Conservation (phyloP, 2,113 vertebrate species). For the Charadrius vociferus region DNA sequence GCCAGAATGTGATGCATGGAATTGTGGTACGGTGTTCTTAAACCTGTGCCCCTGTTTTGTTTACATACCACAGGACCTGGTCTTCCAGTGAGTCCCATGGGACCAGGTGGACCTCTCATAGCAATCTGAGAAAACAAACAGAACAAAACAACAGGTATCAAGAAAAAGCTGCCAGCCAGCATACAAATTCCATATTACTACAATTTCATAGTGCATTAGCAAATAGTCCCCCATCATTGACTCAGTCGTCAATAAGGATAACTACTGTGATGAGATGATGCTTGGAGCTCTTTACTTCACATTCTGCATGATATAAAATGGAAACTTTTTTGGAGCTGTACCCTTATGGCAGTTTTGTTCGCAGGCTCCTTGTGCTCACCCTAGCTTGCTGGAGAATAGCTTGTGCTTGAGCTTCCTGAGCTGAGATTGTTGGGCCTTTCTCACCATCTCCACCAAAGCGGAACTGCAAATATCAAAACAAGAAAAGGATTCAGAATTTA, state of each 20-base stretch:
- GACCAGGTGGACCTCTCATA: conserved; percentile 92
- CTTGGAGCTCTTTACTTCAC: not conserved
- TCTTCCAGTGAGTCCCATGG: conserved; percentile 97
- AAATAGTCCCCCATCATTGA: not conserved
- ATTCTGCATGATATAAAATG: not conserved
- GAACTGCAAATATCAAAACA: conserved; percentile 78
- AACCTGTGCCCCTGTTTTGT: not conserved
- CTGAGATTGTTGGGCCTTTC: conserved; percentile 92
- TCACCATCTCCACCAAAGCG: conserved; percentile 92
- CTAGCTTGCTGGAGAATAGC: conserved; percentile 97
- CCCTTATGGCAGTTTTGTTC: not conserved
- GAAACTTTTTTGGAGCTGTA: not conserved
- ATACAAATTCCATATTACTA: not conserved
- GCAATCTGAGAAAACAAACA: conserved; percentile 84
- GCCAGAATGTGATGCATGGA: not conserved
- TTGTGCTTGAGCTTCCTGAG: conserved; percentile 96
- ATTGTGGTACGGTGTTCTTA: not conserved
- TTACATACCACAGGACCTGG: conserved; percentile 95
- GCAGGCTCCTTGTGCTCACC: conserved; percentile 77
- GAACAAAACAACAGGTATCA: not conserved
- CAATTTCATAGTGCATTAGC: not conserved
- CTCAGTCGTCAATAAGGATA: not conserved
- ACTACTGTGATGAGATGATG: not conserved
- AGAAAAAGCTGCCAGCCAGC: not conserved
- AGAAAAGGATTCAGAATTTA: not conserved